phyloP scores from a whole-genome alignment of 2,113 vertebrate genomes.

The Oncorhynchus clarkii region DNA sequence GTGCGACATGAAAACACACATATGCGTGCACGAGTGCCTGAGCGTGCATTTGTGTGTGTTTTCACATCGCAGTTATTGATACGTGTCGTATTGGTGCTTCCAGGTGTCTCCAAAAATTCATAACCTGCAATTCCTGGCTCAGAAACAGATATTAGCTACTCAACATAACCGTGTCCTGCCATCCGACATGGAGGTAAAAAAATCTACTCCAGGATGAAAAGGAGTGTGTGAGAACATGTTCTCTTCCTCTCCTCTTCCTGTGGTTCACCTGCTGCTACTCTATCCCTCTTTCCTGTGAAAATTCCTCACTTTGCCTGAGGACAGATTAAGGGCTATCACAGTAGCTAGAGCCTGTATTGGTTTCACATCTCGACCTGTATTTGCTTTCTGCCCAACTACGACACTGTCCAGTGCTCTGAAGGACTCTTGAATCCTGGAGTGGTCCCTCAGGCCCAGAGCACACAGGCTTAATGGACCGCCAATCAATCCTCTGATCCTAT shows the following conservation, averaged over 20 bases:
- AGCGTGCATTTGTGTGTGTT: background rate
- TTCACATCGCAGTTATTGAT: slow-evolving; percentile 22
- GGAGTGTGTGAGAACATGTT: background rate
- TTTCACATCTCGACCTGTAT: slow-evolving; percentile 35
- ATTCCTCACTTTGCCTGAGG: slow-evolving; percentile 34
- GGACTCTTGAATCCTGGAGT: slow-evolving; percentile 34
- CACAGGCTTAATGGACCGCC: slow-evolving; percentile 50
- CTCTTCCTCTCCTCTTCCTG: background rate
- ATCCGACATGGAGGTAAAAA: slow-evolving; percentile 4
- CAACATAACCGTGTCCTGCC: slow-evolving; percentile 21
- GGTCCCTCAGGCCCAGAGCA: slow-evolving; percentile 49
- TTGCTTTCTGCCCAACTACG: slow-evolving; percentile 18
- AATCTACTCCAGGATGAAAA: slow-evolving; percentile 11
- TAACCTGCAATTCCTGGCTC: slow-evolving; percentile 40
- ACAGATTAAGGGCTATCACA: slow-evolving; percentile 53
- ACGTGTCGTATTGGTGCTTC: slow-evolving; percentile 23
- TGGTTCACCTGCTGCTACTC: slow-evolving; percentile 28
- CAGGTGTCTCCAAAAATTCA: slow-evolving; percentile 42
- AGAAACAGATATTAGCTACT: slow-evolving; percentile 30
- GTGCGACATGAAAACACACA: too few species aligned
- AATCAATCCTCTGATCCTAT: slow-evolving; percentile 61
- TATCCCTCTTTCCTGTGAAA: slow-evolving; percentile 9
- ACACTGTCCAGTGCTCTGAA: slow-evolving; percentile 25
- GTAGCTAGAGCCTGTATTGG: slow-evolving; percentile 36
- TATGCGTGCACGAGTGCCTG: too few species aligned